Conservation (phyloP, 2,113 vertebrate species). For the Campylomormyrus tamandua region DNA sequence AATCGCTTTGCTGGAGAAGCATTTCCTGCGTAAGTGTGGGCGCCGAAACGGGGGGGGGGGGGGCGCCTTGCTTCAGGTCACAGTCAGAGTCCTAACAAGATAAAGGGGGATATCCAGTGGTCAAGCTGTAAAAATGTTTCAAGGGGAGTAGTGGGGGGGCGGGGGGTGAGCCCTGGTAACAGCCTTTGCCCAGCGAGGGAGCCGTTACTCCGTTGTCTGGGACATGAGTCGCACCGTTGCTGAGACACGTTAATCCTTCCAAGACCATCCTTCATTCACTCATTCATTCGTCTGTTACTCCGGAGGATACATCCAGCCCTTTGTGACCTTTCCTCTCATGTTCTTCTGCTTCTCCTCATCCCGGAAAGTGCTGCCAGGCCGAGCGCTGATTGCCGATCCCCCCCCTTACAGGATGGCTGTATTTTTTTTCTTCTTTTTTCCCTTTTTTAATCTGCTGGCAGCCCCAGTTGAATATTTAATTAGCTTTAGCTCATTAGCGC, state of each 20-base stretch:
- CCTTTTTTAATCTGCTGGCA: not conserved
- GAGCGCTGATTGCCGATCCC: not conserved
- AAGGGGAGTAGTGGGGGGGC: not conserved
- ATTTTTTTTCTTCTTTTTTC: not conserved
- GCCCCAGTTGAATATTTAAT: not conserved
- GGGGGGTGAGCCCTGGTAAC: not conserved
- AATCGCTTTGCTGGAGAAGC: constrained; percentile 94
- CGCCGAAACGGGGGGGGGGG: not conserved
- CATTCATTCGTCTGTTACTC: not conserved
- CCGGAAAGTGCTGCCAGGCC: not conserved
- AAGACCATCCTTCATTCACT: not conserved
- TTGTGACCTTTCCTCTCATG: not conserved
- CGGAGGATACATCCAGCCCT: not conserved
- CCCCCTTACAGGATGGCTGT: not conserved
- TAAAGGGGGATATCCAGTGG: not conserved
- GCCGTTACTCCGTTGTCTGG: not conserved
- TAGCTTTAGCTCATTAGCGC: not conserved
- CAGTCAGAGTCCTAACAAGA: not conserved
- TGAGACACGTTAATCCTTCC: not conserved
- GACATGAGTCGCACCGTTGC: not conserved
- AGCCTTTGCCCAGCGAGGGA: not conserved
- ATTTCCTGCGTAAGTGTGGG: constrained; percentile 88
- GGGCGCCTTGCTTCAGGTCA: not conserved
- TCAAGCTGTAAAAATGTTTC: not conserved
- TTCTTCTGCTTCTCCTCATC: not conserved